Conservation (phyloP, 1,140 invertebrate genomes). For the Drepana arcuata region DNA sequence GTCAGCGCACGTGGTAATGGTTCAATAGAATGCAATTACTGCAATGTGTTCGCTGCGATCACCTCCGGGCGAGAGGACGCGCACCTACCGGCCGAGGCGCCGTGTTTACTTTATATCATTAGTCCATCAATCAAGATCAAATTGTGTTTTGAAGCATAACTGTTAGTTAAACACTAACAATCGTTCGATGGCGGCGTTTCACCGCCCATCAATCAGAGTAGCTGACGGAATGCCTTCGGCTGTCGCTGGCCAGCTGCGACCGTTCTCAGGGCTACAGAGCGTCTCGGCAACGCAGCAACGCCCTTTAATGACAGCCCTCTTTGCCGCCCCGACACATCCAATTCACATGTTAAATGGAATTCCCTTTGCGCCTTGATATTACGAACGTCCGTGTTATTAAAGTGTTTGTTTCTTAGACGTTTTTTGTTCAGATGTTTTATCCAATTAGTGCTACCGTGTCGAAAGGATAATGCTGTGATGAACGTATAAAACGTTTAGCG, state of each 20-base stretch:
- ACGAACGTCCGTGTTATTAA: conserved; percentile 59
- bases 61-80: conserved; percentile 22
- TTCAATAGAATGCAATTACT: no score
- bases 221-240: conserved; percentile 40
- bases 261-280: background rate
- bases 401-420: conserved; percentile 65
- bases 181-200: conserved; percentile 28
- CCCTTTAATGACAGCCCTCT: conserved; percentile 48
- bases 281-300: conserved; percentile 9
- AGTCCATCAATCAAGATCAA: conserved; percentile 67
- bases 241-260: conserved; percentile 7
- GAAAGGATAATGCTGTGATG: conserved; percentile 68
- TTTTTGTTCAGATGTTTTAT: conserved; percentile 60
- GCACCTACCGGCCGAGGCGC: conserved; percentile 26
- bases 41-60: no score
- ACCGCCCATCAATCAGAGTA: conserved; percentile 53
- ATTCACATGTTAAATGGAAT: conserved; percentile 70
- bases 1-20: no score
- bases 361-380: conserved; percentile 62
- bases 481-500: conserved; percentile 59
- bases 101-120: conserved; percentile 64
- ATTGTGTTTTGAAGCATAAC: conserved; percentile 62
- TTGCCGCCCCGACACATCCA: conserved; percentile 54
- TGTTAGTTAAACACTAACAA: conserved; percentile 65
- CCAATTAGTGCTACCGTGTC: conserved; percentile 72